Evolutionary conservation across 2,113 vertebrate species (phyloP).

Genomic region (Larimichthys crocea): DNA sequence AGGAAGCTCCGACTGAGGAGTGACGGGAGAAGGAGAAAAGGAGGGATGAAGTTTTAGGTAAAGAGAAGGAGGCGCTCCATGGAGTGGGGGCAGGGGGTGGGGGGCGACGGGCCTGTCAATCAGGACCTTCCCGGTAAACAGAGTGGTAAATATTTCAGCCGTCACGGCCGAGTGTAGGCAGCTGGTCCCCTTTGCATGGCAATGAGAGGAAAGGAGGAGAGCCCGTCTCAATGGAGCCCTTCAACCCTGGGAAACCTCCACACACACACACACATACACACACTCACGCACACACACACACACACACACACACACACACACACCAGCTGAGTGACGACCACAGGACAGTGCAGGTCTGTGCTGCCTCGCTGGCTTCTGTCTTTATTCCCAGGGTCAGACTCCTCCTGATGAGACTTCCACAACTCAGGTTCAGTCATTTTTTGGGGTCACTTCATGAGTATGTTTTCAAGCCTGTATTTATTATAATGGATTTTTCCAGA

Average conservation of each 20-base stretch:
- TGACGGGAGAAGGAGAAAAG: neutral
- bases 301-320: constrained; percentile 48
- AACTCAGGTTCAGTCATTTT: too few relatives aligned
- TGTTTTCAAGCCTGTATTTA: too few relatives aligned
- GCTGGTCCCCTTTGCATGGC: constrained; percentile 83
- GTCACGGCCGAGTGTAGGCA: constrained; percentile 83
- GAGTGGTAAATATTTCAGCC: constrained; percentile 86
- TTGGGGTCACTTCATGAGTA: too few relatives aligned
- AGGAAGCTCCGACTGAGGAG: constrained; percentile 15
- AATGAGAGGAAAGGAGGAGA: constrained; percentile 80
- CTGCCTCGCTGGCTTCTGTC: constrained; percentile 50
- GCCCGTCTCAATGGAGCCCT: constrained; percentile 80
- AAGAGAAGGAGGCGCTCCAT: neutral
- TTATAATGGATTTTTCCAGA: too few relatives aligned
- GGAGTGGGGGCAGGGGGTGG: too few relatives aligned
- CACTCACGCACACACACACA: constrained; percentile 49
- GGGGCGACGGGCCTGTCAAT: constrained; percentile 44
- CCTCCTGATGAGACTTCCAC: neutral
- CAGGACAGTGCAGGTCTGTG: constrained; percentile 75
- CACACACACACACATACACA: constrained; percentile 47
- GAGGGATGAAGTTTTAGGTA: constrained; percentile 41
- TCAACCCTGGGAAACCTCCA: constrained; percentile 76
- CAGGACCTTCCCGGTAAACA: constrained; percentile 76
- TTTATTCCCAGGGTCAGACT: constrained; percentile 52
- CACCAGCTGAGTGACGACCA: constrained; percentile 61